phyloP scores from a whole-genome alignment of 2,888 invertebrate genomes.

The Ptychoptera contaminata region DNA sequence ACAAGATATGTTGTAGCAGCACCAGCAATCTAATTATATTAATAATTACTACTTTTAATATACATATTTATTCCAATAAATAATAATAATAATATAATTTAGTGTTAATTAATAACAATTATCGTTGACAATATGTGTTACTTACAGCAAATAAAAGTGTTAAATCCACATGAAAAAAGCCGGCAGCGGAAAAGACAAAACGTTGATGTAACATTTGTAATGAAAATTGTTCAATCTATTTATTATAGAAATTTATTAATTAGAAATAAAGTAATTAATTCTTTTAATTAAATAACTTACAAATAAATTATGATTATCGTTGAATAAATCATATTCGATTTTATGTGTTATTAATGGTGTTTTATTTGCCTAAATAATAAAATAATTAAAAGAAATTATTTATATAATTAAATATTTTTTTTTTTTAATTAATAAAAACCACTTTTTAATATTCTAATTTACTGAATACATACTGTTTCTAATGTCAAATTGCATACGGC shows the following conservation, averaged over 20 bases:
- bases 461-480: constrained; percentile 19
- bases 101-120: no score
- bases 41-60: no score
- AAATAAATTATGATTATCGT: constrained; percentile 27
- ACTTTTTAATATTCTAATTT: no score
- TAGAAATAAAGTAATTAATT: constrained; percentile 4
- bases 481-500: constrained; percentile 22
- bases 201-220: constrained; percentile 33
- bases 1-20: constrained; percentile 32
- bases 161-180: constrained; percentile 33
- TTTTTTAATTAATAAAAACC: no score
- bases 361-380: constrained; percentile 23
- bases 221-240: constrained; percentile 32
- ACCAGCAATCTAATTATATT: constrained; percentile 25
- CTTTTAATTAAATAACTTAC: constrained; percentile 17
- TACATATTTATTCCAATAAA: no score
- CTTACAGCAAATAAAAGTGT: constrained; percentile 31
- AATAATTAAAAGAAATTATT: no score
- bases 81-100: no score
- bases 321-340: constrained; percentile 24
- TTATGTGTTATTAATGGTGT: constrained; percentile 29
- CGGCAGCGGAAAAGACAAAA: constrained; percentile 30
- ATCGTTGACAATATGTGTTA: no score
- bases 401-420: no score
- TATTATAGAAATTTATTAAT: no score